These are phyloP conservation scores for Oreocharis arfaki DNA, from an alignment of 2,113 vertebrate species.

Conservation along the genomic window DNA sequence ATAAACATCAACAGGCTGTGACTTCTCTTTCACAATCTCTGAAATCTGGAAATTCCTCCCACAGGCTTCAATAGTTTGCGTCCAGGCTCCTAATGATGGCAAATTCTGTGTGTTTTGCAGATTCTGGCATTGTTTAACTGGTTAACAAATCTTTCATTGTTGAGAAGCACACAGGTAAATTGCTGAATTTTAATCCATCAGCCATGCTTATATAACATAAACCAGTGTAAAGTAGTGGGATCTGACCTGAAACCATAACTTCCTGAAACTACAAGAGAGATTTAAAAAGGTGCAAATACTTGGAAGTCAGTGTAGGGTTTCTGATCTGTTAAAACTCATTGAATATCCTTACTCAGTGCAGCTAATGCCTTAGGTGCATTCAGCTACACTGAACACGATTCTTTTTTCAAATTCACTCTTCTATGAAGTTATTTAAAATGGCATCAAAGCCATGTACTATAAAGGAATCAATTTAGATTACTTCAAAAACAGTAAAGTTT, in stretches of 20 bases:
- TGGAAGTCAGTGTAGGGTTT: neutral
- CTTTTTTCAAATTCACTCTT: neutral
- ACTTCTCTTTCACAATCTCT: neutral
- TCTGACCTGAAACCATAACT: neutral
- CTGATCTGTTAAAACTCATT: neutral
- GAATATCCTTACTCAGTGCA: neutral
- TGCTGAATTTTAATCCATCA: neutral
- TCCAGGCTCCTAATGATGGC: neutral
- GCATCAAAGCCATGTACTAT: neutral
- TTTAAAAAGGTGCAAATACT: neutral
- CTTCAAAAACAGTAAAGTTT: conserved; percentile 6
- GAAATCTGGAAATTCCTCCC: neutral
- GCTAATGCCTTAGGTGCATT: neutral
- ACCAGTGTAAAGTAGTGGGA: neutral
- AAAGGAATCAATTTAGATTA: conserved; percentile 7
- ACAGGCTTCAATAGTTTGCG: neutral
- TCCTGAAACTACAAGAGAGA: neutral
- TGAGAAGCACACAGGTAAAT: neutral
- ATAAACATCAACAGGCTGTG: neutral
- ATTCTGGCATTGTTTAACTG: neutral
- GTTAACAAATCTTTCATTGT: neutral
- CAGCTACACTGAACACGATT: neutral
- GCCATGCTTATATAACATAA: neutral
- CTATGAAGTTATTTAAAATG: conserved; percentile 7
- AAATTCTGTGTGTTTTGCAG: neutral